Evolutionary conservation across 2,113 vertebrate genomes (phyloP).

Genomic region (Chiloscyllium plagiosum): DNA sequence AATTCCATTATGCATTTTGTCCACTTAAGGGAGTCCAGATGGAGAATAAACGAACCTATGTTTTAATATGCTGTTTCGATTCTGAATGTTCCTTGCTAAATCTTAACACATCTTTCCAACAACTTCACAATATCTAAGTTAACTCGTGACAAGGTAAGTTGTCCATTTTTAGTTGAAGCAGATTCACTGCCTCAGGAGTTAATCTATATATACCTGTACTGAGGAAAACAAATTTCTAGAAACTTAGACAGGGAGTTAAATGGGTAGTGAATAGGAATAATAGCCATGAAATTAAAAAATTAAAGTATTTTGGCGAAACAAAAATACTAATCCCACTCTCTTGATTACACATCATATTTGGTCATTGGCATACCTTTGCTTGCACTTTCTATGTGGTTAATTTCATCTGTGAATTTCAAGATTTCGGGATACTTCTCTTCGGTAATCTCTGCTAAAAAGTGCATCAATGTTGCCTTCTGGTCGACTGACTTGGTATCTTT

Average conservation of each 20-base stretch:
- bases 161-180: not conserved
- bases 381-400: slow-evolving; percentile 83
- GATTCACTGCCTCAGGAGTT: not conserved
- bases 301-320: not conserved
- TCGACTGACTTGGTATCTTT: slow-evolving; percentile 87
- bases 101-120: not conserved
- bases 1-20: too few relatives aligned
- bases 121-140: not conserved
- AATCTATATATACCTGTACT: not conserved
- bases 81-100: not conserved
- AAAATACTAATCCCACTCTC: not conserved
- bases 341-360: too few relatives aligned
- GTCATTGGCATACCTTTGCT: slow-evolving; percentile 74
- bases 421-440: slow-evolving; percentile 75
- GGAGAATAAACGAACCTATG: not conserved
- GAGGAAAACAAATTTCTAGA: not conserved
- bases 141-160: not conserved
- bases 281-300: not conserved
- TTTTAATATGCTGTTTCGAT: not conserved
- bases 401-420: slow-evolving; percentile 84
- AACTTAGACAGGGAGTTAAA: not conserved
- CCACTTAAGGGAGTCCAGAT: not conserved
- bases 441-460: slow-evolving; percentile 87
- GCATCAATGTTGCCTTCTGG: slow-evolving; percentile 81
- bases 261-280: not conserved